A percentile compares a stretch with the other conserved stretches of the same genome.
These are phyloP conservation scores for Slavum lentiscoides DNA, from an alignment of 2,888 invertebrate genomes.

Conservation along the genomic window DNA sequence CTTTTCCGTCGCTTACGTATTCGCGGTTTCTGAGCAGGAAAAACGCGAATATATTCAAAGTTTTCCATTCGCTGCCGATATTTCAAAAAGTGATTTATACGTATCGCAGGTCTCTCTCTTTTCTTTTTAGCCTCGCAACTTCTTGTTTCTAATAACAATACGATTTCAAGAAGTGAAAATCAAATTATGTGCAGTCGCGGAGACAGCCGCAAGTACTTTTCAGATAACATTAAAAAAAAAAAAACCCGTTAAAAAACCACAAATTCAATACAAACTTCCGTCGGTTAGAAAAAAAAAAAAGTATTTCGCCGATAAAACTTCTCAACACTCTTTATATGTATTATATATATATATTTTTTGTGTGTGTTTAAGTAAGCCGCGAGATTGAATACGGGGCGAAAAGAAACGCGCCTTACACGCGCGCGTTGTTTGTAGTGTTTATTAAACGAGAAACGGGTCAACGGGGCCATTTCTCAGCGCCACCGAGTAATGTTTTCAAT, in stretches of 20 bases:
- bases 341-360: constrained; percentile 7
- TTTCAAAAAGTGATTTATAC: neutral
- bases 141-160: constrained; percentile 1
- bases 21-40: too few relatives aligned
- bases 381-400: constrained; percentile 1
- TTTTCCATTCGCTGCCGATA: too few relatives aligned
- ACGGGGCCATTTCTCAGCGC: constrained; percentile 14
- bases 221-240: constrained; percentile 6
- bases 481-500: constrained; percentile 22
- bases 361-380: neutral
- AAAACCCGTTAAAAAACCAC: constrained; percentile 15
- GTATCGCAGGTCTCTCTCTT: too few relatives aligned
- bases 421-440: constrained; percentile 6
- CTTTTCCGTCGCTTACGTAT: too few relatives aligned
- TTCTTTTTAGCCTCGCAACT: neutral
- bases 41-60: too few relatives aligned
- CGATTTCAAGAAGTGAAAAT: neutral
- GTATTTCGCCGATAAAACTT: neutral
- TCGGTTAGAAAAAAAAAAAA: neutral
- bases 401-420: neutral
- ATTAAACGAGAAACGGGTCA: constrained; percentile 27
- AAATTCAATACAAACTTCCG: constrained; percentile 11
- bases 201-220: neutral
- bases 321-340: neutral
- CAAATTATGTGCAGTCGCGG: neutral